Evolutionary conservation across 2,113 vertebrate species (phyloP).

Genomic region (Ageneiosus marmoratus): DNA sequence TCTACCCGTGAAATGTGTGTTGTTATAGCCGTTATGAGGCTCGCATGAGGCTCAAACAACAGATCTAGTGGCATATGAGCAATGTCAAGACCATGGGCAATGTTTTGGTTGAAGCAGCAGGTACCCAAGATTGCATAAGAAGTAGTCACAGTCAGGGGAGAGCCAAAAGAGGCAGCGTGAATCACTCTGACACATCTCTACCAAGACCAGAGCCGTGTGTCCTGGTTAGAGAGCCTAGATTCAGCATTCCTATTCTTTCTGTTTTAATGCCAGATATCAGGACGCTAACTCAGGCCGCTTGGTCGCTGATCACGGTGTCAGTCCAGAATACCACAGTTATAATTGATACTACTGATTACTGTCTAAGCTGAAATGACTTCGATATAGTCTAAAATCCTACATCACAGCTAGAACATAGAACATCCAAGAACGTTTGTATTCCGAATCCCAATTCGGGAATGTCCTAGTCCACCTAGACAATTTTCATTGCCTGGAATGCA

Average conservation of each 20-base stretch:
- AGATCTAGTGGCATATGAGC: not conserved
- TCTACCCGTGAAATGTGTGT: no score
- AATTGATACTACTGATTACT: no score
- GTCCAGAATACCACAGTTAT: no score
- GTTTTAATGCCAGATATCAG: no score
- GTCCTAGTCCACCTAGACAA: not conserved
- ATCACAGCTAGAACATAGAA: no score
- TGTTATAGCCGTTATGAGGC: no score
- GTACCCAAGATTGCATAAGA: not conserved
- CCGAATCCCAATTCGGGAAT: not conserved
- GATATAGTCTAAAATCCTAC: no score
- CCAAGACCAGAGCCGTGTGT: not conserved
- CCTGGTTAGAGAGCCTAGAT: not conserved
- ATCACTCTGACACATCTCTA: not conserved
- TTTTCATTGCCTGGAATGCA: slow-evolving; percentile 28
- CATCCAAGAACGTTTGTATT: no score
- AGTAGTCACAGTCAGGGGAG: no score
- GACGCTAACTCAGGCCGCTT: not conserved
- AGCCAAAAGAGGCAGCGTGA: not conserved
- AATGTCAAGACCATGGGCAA: not conserved
- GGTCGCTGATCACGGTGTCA: no score
- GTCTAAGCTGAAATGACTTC: no score
- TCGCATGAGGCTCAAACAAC: not conserved
- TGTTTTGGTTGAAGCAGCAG: not conserved
- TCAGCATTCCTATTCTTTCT: no score